Evolutionary conservation across 2,888 invertebrate genomes (phyloP).

Genomic region (Tetranychus truncatus): DNA sequence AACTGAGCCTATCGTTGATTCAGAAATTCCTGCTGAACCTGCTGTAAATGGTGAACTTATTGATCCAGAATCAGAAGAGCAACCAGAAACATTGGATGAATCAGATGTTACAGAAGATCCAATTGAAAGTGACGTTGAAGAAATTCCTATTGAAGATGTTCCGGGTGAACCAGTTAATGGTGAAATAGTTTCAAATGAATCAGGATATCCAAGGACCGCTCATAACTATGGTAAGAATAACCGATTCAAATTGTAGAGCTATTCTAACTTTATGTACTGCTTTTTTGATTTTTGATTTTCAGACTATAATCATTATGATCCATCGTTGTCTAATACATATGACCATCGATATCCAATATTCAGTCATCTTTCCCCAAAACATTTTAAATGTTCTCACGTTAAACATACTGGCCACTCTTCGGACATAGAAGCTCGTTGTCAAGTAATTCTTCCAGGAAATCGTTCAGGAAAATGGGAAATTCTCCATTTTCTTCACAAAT

Average conservation of each 20-base stretch:
- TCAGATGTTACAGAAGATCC: background rate
- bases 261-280: background rate
- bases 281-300: background rate
- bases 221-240: background rate
- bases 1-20: background rate
- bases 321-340: background rate
- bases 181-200: background rate
- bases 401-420: background rate
- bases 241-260: no score
- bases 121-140: background rate
- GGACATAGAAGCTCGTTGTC: constrained; percentile 7
- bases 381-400: constrained; percentile 1
- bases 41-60: background rate
- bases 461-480: constrained; percentile 4
- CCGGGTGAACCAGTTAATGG: background rate
- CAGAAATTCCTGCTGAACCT: background rate
- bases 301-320: background rate
- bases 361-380: background rate
- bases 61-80: background rate
- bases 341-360: background rate
- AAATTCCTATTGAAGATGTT: background rate
- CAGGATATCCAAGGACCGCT: background rate
- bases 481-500: constrained; percentile 4
- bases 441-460: constrained; percentile 6
- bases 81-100: background rate